Conservation (phyloP, 2,888 invertebrate genomes). For the Ephialtes manifestator region DNA sequence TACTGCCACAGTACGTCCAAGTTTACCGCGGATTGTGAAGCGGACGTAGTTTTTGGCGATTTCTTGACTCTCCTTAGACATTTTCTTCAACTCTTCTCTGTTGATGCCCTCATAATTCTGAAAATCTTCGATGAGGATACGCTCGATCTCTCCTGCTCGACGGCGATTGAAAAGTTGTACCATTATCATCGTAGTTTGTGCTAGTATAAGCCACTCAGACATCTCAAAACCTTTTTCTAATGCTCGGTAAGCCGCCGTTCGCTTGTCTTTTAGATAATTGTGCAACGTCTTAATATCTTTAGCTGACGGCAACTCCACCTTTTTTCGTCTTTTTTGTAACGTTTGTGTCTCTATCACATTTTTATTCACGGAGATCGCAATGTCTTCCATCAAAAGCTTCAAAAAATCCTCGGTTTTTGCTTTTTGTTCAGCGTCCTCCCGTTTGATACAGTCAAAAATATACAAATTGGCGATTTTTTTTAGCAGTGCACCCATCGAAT, state of each 20-base stretch:
- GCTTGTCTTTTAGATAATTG: slow-evolving; percentile 25
- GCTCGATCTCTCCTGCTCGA: slow-evolving; percentile 66
- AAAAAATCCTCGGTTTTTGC: slow-evolving; percentile 63
- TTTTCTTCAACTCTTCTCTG: slow-evolving; percentile 11
- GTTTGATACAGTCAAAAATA: slow-evolving; percentile 37
- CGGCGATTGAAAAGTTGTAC: slow-evolving; percentile 66
- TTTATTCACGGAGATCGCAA: slow-evolving; percentile 65
- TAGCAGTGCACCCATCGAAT: slow-evolving; percentile 30
- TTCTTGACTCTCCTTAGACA: slow-evolving; percentile 48
- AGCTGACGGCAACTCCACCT: slow-evolving; percentile 39
- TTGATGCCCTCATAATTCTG: slow-evolving; percentile 27
- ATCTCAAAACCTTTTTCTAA: slow-evolving; percentile 34
- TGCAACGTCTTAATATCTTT: slow-evolving; percentile 41
- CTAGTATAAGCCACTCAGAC: slow-evolving; percentile 36
- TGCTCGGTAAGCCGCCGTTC: neutral
- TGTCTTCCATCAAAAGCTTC: slow-evolving; percentile 63
- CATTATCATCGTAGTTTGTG: slow-evolving; percentile 46
- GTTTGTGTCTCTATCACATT: slow-evolving; percentile 56
- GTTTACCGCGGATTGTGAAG: slow-evolving; percentile 67
- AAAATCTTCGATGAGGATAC: slow-evolving; percentile 59
- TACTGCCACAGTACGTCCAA: slow-evolving; percentile 66
- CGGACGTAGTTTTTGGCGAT: slow-evolving; percentile 66
- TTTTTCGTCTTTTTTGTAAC: slow-evolving; percentile 42
- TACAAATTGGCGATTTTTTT: slow-evolving; percentile 41
- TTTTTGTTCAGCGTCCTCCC: slow-evolving; percentile 15